phyloP scores from a whole-genome alignment of 2,797 vertebrate species.

The Huso huso region DNA sequence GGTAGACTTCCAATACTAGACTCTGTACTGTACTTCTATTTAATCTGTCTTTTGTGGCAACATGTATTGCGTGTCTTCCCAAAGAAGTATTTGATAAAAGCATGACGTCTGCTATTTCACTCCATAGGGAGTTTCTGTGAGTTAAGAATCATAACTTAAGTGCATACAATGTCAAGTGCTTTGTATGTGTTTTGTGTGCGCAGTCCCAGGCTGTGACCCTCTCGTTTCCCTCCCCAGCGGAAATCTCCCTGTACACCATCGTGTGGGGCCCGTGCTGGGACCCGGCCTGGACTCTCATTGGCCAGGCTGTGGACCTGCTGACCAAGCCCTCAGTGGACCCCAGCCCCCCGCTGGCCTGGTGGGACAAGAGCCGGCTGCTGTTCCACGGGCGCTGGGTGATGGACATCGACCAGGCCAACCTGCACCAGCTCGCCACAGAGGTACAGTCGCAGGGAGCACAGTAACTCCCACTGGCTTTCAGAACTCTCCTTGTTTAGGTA shows the following conservation, averaged over 20 bases:
- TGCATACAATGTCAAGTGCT: too few species aligned
- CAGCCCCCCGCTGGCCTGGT: conserved; percentile 84
- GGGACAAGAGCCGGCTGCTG: conserved; percentile 94
- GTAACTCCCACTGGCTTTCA: neutral
- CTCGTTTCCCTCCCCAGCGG: conserved; percentile 54
- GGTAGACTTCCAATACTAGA: too few species aligned
- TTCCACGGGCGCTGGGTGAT: conserved; percentile 86
- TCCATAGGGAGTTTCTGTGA: too few species aligned
- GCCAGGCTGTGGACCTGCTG: conserved; percentile 89
- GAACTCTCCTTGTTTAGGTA: too few species aligned
- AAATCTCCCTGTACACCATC: conserved; percentile 86
- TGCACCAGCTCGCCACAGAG: conserved; percentile 94
- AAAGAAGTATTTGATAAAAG: too few species aligned
- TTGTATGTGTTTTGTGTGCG: neutral
- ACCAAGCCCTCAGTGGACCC: conserved; percentile 89
- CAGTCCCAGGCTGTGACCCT: neutral
- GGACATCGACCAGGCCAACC: conserved; percentile 91
- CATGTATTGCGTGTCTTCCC: too few species aligned
- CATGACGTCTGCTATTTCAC: too few species aligned
- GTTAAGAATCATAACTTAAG: too few species aligned
- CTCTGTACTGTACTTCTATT: too few species aligned
- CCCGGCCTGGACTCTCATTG: conserved; percentile 92
- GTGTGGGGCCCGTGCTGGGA: conserved; percentile 99
- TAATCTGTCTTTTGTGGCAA: too few species aligned
- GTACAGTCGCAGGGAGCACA: conserved; percentile 39